Evolutionary conservation across 2,888 invertebrate species (phyloP).

Genomic region (Seladonia tumulorum): DNA sequence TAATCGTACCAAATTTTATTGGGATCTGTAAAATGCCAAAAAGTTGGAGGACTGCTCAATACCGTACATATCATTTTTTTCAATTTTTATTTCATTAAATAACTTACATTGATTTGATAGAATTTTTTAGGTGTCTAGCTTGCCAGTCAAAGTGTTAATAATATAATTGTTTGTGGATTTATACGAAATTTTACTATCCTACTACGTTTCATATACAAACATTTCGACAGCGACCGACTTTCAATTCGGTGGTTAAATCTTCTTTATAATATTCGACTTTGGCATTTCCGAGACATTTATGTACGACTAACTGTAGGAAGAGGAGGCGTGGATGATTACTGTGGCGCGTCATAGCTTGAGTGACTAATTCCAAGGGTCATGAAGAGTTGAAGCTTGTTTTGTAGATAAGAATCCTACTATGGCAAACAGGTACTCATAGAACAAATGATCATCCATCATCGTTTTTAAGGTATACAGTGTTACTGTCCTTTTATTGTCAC

Average conservation of each 20-base stretch:
- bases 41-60: too few relatives aligned
- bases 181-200: too few relatives aligned
- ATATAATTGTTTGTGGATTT: background rate
- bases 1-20: too few relatives aligned
- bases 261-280: background rate
- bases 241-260: background rate
- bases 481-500: background rate
- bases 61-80: too few relatives aligned
- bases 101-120: too few relatives aligned
- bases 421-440: background rate
- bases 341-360: background rate
- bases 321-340: background rate
- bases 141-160: too few relatives aligned
- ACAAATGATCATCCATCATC: background rate
- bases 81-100: too few relatives aligned
- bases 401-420: background rate
- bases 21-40: too few relatives aligned
- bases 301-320: background rate
- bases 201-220: too few relatives aligned
- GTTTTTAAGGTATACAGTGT: background rate
- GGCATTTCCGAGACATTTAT: background rate
- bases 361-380: conserved; percentile 7
- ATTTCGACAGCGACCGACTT: too few relatives aligned
- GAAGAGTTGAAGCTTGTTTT: background rate
- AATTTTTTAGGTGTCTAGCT: too few relatives aligned